These are phyloP conservation scores for Cinclus mexicanus DNA, from an alignment of 2,113 vertebrate genomes.

Conservation along the genomic window DNA sequence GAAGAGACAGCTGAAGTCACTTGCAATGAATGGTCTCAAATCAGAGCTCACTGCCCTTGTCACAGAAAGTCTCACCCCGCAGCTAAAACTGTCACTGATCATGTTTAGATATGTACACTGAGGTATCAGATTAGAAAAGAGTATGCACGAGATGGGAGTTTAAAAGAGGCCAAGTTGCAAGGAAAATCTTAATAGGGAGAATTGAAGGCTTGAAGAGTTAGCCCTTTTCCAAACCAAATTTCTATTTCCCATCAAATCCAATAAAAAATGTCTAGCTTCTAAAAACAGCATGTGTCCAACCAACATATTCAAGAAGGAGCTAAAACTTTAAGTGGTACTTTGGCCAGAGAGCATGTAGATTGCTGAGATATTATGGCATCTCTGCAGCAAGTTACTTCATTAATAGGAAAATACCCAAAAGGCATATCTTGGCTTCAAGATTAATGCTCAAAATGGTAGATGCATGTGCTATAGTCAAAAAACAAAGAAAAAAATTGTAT, in stretches of 20 bases:
- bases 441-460: slow-evolving; percentile 13
- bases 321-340: slow-evolving; percentile 45
- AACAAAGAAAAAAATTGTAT: not conserved
- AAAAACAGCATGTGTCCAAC: slow-evolving; percentile 21
- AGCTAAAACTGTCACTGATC: slow-evolving; percentile 89
- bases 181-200: slow-evolving; percentile 78
- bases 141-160: slow-evolving; percentile 79
- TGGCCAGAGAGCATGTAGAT: slow-evolving; percentile 23
- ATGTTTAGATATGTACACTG: slow-evolving; percentile 83
- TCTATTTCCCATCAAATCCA: slow-evolving; percentile 70
- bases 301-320: slow-evolving; percentile 34
- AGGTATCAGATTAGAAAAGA: slow-evolving; percentile 83
- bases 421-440: slow-evolving; percentile 46
- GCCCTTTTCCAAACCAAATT: slow-evolving; percentile 70
- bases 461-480: not conserved
- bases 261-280: slow-evolving; percentile 63
- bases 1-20: slow-evolving; percentile 94
- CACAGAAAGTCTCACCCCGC: slow-evolving; percentile 89
- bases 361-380: slow-evolving; percentile 24
- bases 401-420: slow-evolving; percentile 59
- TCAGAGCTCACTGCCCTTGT: slow-evolving; percentile 93
- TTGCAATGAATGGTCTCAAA: slow-evolving; percentile 95
- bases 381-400: slow-evolving; percentile 59
- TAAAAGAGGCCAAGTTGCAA: slow-evolving; percentile 84
- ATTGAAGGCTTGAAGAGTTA: slow-evolving; percentile 43